phyloP scores from a whole-genome alignment of 2,113 vertebrate species.

The Dicerorhinus sumatrensis region DNA sequence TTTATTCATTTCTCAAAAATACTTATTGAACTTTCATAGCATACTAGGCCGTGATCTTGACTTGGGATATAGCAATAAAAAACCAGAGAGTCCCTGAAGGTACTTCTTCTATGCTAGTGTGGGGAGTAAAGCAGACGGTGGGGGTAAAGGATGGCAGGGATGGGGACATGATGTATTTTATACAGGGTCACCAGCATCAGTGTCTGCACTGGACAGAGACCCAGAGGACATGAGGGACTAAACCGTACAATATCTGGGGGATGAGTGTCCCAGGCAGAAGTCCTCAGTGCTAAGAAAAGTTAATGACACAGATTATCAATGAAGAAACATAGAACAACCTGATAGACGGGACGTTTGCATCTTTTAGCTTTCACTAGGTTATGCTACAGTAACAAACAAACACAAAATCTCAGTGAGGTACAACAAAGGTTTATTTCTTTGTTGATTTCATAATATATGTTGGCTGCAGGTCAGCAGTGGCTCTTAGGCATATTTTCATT shows the following conservation, averaged over 20 bases:
- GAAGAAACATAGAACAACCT: background rate
- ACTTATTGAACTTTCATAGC: background rate
- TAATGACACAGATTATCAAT: background rate
- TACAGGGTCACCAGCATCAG: background rate
- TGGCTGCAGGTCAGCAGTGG: background rate
- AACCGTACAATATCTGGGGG: background rate
- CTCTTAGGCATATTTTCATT: background rate
- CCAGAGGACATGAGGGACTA: background rate
- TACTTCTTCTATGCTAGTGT: background rate
- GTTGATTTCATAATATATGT: background rate
- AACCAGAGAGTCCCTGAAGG: background rate
- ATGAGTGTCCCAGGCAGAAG: background rate
- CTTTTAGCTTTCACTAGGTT: background rate
- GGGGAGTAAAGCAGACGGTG: background rate
- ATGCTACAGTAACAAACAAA: background rate
- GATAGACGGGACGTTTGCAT: background rate
- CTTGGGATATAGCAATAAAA: background rate
- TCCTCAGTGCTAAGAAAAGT: background rate
- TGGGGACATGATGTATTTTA: background rate
- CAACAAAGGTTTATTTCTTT: background rate
- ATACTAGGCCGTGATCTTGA: background rate
- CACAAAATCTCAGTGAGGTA: background rate
- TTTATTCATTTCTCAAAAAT: slow-evolving; percentile 8
- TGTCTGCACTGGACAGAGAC: background rate
- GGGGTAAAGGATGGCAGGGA: background rate